Percentiles rank a stretch among this genome's conserved stretches.
Conservation (phyloP, 2,888 invertebrate genomes). For the Tiliacea aurago region DNA sequence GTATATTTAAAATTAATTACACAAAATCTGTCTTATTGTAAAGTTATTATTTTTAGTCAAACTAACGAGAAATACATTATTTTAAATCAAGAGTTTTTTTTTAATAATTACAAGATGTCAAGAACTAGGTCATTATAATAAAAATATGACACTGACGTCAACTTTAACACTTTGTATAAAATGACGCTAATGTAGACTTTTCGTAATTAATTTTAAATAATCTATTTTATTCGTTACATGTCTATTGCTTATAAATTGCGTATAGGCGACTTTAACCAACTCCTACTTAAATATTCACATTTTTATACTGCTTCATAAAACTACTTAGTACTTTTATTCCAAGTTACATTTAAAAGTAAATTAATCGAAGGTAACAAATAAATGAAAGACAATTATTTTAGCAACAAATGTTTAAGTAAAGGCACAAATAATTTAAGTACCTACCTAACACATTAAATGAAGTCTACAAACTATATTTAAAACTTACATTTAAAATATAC, state of each 20-base stretch:
- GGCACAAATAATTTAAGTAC: slow-evolving; percentile 87
- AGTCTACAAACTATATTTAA: slow-evolving; percentile 56
- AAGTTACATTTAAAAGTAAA: slow-evolving; percentile 56
- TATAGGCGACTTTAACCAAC: slow-evolving; percentile 68
- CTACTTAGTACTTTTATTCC: slow-evolving; percentile 52
- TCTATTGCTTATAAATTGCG: slow-evolving; percentile 76
- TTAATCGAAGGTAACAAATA: slow-evolving; percentile 69
- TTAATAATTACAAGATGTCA: slow-evolving; percentile 31
- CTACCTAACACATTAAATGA: slow-evolving; percentile 73
- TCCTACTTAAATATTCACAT: slow-evolving; percentile 57
- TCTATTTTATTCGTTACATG: slow-evolving; percentile 61
- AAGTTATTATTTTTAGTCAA: slow-evolving; percentile 35
- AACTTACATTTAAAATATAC: slow-evolving; percentile 67
- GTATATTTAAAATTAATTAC: slow-evolving; percentile 59
- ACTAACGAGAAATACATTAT: slow-evolving; percentile 1
- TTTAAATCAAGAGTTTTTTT: background rate
- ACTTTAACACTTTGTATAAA: slow-evolving; percentile 27
- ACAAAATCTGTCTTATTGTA: slow-evolving; percentile 30
- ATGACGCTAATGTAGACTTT: slow-evolving; percentile 20
- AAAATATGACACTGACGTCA: slow-evolving; percentile 27
- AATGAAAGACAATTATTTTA: slow-evolving; percentile 66
- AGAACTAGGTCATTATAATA: slow-evolving; percentile 25
- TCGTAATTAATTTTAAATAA: slow-evolving; percentile 57
- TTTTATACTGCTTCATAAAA: slow-evolving; percentile 55
- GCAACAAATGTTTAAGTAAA: slow-evolving; percentile 72